Evolutionary conservation across 2,113 vertebrate species (phyloP).

Genomic region (Clarias magur): DNA sequence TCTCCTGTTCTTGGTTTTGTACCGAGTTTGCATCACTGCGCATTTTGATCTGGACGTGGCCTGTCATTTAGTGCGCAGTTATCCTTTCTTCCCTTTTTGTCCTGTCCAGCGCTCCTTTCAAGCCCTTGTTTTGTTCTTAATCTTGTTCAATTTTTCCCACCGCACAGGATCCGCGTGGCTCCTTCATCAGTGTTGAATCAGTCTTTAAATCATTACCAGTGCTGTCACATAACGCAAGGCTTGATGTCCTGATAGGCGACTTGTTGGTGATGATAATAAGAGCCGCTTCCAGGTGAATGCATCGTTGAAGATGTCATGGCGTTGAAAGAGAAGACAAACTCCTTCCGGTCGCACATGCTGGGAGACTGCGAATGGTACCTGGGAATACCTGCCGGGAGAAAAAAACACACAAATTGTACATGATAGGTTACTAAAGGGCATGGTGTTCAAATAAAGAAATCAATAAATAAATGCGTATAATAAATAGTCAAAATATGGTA

Average conservation of each 20-base stretch:
- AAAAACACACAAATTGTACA: background rate
- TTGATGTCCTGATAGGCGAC: constrained; percentile 99
- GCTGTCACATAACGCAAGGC: constrained; percentile 94
- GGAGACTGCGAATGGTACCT: constrained; percentile 97
- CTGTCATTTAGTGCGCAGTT: background rate
- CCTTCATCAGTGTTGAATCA: constrained; percentile 45
- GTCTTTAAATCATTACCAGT: constrained; percentile 42
- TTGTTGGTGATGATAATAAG: constrained; percentile 97
- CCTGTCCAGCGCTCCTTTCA: constrained; percentile 38
- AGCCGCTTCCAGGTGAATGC: constrained; percentile 86
- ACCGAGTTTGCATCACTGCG: constrained; percentile 25
- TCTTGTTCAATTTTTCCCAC: constrained; percentile 23
- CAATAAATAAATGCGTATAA: background rate
- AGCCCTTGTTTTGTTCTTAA: constrained; percentile 1
- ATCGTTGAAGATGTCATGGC: constrained; percentile 96
- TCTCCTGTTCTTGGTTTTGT: constrained; percentile 29
- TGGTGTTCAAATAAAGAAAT: background rate
- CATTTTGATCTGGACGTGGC: background rate
- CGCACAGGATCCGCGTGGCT: constrained; percentile 48
- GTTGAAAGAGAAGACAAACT: constrained; percentile 99
- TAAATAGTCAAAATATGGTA: background rate
- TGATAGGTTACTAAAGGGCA: background rate
- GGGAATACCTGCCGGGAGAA: constrained; percentile 81
- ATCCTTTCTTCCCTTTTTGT: background rate
- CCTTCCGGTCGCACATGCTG: constrained; percentile 96